These are phyloP conservation scores for Synanthedon vespiformis DNA, from an alignment of 2,888 invertebrate genomes.

Conservation along the genomic window DNA sequence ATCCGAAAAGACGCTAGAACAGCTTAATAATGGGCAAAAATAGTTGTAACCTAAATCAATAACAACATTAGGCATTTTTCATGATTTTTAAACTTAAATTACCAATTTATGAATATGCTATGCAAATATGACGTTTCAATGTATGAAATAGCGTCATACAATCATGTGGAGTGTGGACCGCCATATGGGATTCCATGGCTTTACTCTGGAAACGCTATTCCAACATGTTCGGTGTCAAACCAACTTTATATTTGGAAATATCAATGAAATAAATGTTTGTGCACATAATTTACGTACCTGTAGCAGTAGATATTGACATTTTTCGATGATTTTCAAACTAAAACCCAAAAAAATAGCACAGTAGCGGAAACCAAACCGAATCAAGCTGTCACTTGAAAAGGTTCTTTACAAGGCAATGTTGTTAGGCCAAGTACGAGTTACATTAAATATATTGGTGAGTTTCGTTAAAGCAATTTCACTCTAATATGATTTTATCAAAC, in stretches of 20 bases:
- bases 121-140: constrained; percentile 26
- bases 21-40: constrained; percentile 32
- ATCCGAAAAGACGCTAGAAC: constrained; percentile 3
- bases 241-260: constrained; percentile 17
- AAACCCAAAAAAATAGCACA: constrained; percentile 67
- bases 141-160: constrained; percentile 56
- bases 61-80: constrained; percentile 22
- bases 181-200: constrained; percentile 71
- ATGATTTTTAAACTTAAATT: constrained; percentile 10
- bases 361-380: constrained; percentile 71
- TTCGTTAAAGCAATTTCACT: background rate
- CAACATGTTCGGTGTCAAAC: constrained; percentile 48
- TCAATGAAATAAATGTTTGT: constrained; percentile 19
- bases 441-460: background rate
- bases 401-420: constrained; percentile 23
- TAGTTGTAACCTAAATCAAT: constrained; percentile 45
- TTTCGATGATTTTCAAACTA: constrained; percentile 45
- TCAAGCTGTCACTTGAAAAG: constrained; percentile 66
- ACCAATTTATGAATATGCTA: constrained; percentile 18
- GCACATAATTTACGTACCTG: constrained; percentile 45
- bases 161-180: constrained; percentile 69
- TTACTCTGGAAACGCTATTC: constrained; percentile 63
- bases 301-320: constrained; percentile 67
- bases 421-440: background rate
- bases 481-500: background rate